A percentile compares a stretch with the other conserved stretches of the same genome.
These are phyloP conservation scores for Oophaga pumilio DNA, from an alignment of 2,113 vertebrate species.

Conservation along the genomic window DNA sequence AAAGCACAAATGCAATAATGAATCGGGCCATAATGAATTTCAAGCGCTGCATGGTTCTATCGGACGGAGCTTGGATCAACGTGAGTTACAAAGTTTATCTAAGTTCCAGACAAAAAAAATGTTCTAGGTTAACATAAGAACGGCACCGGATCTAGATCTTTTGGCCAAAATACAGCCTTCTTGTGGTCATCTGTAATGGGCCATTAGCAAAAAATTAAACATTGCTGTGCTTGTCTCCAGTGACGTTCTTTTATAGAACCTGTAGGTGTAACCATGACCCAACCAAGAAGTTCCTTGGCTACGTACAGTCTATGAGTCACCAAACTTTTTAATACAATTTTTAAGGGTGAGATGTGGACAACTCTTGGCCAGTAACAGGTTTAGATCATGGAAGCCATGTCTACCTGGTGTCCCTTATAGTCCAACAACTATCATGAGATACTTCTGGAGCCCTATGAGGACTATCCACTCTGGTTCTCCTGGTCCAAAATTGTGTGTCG, in stretches of 20 bases:
- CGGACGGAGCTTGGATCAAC: neutral
- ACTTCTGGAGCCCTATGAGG: neutral
- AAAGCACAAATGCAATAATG: no score
- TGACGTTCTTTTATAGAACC: neutral
- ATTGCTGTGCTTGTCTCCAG: neutral
- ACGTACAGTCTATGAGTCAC: neutral
- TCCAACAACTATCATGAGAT: neutral
- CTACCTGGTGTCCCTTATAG: neutral
- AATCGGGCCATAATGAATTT: neutral
- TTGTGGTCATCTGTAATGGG: neutral
- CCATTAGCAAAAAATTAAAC: neutral
- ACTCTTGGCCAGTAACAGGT: neutral
- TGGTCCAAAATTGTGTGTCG: neutral
- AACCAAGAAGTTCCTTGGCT: no score
- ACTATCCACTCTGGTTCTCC: neutral
- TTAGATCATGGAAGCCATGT: neutral
- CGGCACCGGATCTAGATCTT: neutral
- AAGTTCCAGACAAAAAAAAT: no score
- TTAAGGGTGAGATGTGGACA: neutral
- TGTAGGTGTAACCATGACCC: neutral
- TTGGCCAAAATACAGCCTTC: neutral
- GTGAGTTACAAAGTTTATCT: neutral
- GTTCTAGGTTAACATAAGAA: neutral
- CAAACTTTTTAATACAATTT: neutral
- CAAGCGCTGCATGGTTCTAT: neutral